Evolutionary conservation across 2,888 invertebrate species (phyloP).

Genomic region (Arctia plantaginis): DNA sequence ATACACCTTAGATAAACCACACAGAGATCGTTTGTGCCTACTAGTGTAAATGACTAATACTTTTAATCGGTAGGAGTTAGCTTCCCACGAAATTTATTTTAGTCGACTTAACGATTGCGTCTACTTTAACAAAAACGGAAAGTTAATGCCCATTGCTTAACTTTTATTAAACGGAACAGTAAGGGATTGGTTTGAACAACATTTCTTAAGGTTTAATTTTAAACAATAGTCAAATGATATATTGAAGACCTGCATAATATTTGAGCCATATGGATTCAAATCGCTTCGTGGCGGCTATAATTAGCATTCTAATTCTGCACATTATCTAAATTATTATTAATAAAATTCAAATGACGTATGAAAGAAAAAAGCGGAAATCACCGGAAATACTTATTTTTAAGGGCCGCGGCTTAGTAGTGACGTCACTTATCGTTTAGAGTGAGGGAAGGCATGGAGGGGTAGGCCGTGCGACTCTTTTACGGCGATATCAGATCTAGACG

Average conservation of each 20-base stretch:
- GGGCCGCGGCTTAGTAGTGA: too few species aligned
- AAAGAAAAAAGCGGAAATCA: too few species aligned
- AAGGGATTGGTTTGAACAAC: slow-evolving; percentile 60
- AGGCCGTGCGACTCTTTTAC: too few species aligned
- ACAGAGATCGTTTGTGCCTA: slow-evolving; percentile 66
- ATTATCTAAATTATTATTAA: slow-evolving; percentile 79
- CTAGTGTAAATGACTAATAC: slow-evolving; percentile 29
- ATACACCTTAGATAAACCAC: slow-evolving; percentile 68
- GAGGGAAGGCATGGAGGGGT: too few species aligned
- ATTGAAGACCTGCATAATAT: slow-evolving; percentile 46
- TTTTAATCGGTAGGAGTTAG: slow-evolving; percentile 64
- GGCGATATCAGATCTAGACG: too few species aligned
- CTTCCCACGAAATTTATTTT: slow-evolving; percentile 82
- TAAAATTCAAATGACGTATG: slow-evolving; percentile 82
- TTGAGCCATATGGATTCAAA: slow-evolving; percentile 71
- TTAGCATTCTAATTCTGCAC: slow-evolving; percentile 78
- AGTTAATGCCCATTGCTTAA: slow-evolving; percentile 73
- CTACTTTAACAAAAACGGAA: slow-evolving; percentile 74
- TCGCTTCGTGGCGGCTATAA: slow-evolving; percentile 66
- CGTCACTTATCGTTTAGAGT: too few species aligned
- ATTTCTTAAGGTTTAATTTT: slow-evolving; percentile 58
- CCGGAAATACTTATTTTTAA: too few species aligned
- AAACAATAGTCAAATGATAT: slow-evolving; percentile 56
- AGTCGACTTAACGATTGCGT: slow-evolving; percentile 81
- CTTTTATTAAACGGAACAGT: slow-evolving; percentile 73